Base-by-base conservation (phyloP, 1,140 invertebrate species). In the Adelges cooleyi region DNA sequence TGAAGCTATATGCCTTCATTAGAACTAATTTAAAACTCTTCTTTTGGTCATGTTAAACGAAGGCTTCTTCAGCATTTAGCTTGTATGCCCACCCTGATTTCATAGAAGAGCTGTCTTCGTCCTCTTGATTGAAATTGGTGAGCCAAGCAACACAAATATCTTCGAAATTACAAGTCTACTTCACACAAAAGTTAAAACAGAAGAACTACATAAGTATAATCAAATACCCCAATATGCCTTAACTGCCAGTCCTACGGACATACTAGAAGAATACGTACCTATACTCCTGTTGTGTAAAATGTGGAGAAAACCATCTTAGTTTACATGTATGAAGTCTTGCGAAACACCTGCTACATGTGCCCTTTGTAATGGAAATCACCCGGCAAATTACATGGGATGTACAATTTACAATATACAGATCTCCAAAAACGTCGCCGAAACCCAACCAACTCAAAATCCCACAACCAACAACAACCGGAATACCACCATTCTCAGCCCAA, bases 321-420 rank as follows among this genome's bases (percentile, higher is more conserved):
- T 71, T 71, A 72, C 71, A 70, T 78, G 75, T 71, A 72, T 36
- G 20, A 73, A 75, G 69, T 29, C 44, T 15, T 67, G 65, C 68
- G 44, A 72, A 52, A 68, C 65, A 9, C 70, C 71, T 49, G 70
- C 71, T 25, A 73, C 59, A 69, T 77, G 73, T 68, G 68, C 65
- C 1, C 67, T 70, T 6, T 77, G 74, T 51, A 46, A 69, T 8
- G 68, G 72, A 40, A 66, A 72, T 13, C 74, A 76, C 50, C 70
- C 73, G 29, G 73, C 74, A 20, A 76, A 72, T 66, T 75, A 73
- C 42, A 71, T 69, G 69, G 72, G 72, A 1, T 75, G 74, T 23
- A 29, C 40, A 25, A 17, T 29, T 4, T 48, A 65, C 23, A 53
- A 53, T n/a, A n/a, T n/a, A n/a, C n/a, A 27, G 51, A 53, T 3